Conservation (phyloP, 2,888 invertebrate genomes). For the Leptinotarsa peninsularis region DNA sequence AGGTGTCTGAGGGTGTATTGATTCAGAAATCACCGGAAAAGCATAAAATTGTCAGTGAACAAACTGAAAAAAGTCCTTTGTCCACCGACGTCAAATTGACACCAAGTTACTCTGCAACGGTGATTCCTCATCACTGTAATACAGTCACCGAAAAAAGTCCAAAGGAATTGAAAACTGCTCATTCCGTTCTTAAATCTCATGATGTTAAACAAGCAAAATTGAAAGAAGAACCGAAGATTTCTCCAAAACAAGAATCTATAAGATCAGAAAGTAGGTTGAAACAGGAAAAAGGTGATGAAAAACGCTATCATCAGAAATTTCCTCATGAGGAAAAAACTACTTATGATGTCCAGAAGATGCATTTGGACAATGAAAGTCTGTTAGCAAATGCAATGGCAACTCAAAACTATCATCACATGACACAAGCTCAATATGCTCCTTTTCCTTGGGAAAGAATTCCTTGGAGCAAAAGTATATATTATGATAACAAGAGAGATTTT, state of each 20-base stretch:
- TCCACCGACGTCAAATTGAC: neutral
- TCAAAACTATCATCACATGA: conserved; percentile 74
- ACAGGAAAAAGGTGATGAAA: conserved; percentile 65
- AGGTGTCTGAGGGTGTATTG: neutral
- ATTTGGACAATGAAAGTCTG: conserved; percentile 66
- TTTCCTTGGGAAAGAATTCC: conserved; percentile 73
- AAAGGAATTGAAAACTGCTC: conserved; percentile 58
- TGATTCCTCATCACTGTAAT: neutral
- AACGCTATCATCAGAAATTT: conserved; percentile 55
- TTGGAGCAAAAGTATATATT: conserved; percentile 71
- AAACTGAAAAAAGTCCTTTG: neutral
- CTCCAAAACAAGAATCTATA: conserved; percentile 58
- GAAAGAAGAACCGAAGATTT: conserved; percentile 67
- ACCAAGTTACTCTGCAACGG: neutral
- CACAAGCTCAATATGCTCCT: conserved; percentile 72
- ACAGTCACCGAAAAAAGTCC: conserved; percentile 11
- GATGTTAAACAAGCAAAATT: conserved; percentile 66
- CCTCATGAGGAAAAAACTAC: conserved; percentile 54
- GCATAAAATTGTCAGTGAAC: neutral
- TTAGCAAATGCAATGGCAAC: conserved; percentile 74
- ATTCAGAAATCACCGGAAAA: conserved; percentile 4
- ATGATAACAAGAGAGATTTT: conserved; percentile 68
- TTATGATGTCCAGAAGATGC: conserved; percentile 59
- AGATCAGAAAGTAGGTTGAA: conserved; percentile 61
- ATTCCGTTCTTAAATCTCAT: conserved; percentile 49